phyloP scores from a whole-genome alignment of 2,797 vertebrate species.

The Paedocypris micromegethes region DNA sequence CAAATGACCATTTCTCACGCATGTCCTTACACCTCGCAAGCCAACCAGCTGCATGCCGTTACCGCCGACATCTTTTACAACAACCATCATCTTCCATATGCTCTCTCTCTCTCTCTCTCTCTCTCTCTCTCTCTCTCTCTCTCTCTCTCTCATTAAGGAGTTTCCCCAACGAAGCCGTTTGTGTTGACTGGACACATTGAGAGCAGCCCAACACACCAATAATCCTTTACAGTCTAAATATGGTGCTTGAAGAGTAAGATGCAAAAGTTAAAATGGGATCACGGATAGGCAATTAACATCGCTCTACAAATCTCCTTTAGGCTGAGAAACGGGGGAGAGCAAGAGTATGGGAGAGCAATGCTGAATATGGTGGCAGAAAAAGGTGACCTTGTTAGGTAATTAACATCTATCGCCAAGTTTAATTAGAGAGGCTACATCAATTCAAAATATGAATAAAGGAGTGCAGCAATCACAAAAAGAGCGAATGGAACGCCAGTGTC shows the following conservation, averaged over 20 bases:
- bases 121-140: no score
- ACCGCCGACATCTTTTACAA: conserved; percentile 35
- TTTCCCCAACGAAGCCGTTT: conserved; percentile 45
- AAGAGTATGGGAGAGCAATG: conserved; percentile 63
- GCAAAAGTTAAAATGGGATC: conserved; percentile 72
- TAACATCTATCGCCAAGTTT: conserved; percentile 79
- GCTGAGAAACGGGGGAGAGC: conserved; percentile 67
- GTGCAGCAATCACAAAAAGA: conserved; percentile 62
- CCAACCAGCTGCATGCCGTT: conserved; percentile 28
- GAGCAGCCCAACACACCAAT: conserved; percentile 69
- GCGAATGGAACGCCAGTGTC: conserved; percentile 39
- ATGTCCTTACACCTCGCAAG: conserved; percentile 16
- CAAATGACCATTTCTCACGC: conserved; percentile 29
- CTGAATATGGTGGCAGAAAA: conserved; percentile 70
- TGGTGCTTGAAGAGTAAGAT: conserved; percentile 63
- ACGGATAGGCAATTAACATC: conserved; percentile 74
- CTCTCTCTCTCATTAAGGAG: no score
- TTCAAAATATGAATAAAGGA: conserved; percentile 74
- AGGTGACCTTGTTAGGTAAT: conserved; percentile 81
- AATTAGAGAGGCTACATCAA: conserved; percentile 80
- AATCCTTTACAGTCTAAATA: conserved; percentile 67
- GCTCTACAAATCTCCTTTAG: conserved; percentile 70
- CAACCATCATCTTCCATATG: conserved; percentile 18
- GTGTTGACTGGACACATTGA: conserved; percentile 68
- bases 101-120: background rate